phyloP scores from a whole-genome alignment of 2,888 invertebrate species.

The Xestia sexstrigata region DNA sequence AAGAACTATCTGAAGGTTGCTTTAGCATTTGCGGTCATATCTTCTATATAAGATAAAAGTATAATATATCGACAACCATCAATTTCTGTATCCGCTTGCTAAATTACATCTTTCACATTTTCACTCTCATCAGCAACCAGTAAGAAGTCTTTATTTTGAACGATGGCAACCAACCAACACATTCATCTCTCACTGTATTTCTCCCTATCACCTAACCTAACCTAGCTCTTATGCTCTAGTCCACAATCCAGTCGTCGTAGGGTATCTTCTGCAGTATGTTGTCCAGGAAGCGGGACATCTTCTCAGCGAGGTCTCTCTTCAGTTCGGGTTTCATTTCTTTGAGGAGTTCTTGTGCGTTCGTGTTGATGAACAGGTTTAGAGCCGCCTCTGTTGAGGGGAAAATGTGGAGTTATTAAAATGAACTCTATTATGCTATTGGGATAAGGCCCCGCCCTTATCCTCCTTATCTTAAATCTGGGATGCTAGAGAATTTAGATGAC shows the following conservation, averaged over 20 bases:
- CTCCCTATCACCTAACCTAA: neutral
- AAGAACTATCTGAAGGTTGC: neutral
- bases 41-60: neutral
- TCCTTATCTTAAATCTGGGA: neutral
- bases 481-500: neutral
- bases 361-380: slow-evolving; percentile 96
- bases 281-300: slow-evolving; percentile 94
- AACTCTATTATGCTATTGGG: neutral
- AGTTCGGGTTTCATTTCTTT: slow-evolving; percentile 97
- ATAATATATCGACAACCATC: neutral
- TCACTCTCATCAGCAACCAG: neutral
- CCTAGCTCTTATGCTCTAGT: slow-evolving; percentile 69
- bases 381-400: slow-evolving; percentile 92
- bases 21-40: neutral
- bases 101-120: neutral
- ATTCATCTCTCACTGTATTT: slow-evolving; percentile 40
- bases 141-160: neutral
- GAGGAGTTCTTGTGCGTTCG: slow-evolving; percentile 95
- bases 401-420: neutral
- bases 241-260: slow-evolving; percentile 94
- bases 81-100: neutral
- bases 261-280: slow-evolving; percentile 94
- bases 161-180: slow-evolving; percentile 22
- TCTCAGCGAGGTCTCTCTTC: slow-evolving; percentile 93
- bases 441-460: too few species aligned